phyloP scores from a whole-genome alignment of 2,797 vertebrate species.

The Poeciliopsis presidionis region DNA sequence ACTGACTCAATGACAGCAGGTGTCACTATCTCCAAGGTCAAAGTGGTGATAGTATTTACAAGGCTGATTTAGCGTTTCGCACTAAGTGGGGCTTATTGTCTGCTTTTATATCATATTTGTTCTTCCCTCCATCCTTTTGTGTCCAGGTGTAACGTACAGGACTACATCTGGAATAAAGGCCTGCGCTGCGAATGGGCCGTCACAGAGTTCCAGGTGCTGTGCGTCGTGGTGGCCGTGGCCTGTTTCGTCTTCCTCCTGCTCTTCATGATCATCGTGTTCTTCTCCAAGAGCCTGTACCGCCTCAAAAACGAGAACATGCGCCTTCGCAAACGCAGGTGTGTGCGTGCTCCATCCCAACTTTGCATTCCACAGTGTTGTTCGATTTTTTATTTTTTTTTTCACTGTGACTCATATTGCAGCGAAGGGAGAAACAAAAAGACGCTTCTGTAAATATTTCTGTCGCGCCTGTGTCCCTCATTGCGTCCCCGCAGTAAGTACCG shows the following conservation, averaged over 20 bases:
- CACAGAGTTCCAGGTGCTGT: slow-evolving; percentile 98
- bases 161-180: slow-evolving; percentile 98
- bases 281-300: slow-evolving; percentile 94
- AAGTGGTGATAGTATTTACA: not conserved
- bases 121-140: not conserved
- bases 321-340: slow-evolving; percentile 91
- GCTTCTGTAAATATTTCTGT: slow-evolving; percentile 30
- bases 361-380: not conserved
- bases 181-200: slow-evolving; percentile 92
- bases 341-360: slow-evolving; percentile 11
- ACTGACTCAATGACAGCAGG: not conserved
- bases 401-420: slow-evolving; percentile 3
- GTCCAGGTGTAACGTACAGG: slow-evolving; percentile 85
- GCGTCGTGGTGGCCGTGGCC: slow-evolving; percentile 88
- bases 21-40: not conserved
- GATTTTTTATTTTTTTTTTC: not conserved
- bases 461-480: slow-evolving; percentile 35
- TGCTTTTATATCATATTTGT: not conserved
- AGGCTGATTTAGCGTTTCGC: not conserved
- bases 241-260: slow-evolving; percentile 89
- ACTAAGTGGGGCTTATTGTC: too few species aligned
- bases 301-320: slow-evolving; percentile 94
- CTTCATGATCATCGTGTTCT: slow-evolving; percentile 97
- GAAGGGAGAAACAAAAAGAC: not conserved
- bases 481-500: slow-evolving; percentile 84